Evolutionary conservation across 2,797 vertebrate genomes (phyloP).

Genomic region (Podarcis siculus): DNA sequence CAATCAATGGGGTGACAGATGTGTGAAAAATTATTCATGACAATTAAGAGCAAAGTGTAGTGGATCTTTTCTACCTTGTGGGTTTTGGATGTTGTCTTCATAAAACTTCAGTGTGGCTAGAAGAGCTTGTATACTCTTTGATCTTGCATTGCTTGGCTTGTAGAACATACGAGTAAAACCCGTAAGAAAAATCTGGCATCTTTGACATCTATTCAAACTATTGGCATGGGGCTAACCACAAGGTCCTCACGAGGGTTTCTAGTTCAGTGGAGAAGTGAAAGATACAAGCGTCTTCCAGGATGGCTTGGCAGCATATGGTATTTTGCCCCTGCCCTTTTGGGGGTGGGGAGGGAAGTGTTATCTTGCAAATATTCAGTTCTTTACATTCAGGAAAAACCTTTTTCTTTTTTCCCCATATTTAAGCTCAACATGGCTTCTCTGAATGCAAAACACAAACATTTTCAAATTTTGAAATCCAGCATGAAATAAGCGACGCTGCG

Average conservation of each 20-base stretch:
- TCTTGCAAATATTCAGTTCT: constrained; percentile 9
- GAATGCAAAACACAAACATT: constrained; percentile 21
- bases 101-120: constrained; percentile 13
- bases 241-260: neutral
- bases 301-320: constrained; percentile 6
- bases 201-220: constrained; percentile 19
- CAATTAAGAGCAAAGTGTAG: constrained; percentile 5
- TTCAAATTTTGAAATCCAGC: constrained; percentile 34
- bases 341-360: neutral
- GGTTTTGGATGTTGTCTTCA: constrained; percentile 42
- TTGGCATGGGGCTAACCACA: constrained; percentile 24
- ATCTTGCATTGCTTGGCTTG: neutral
- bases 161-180: constrained; percentile 10
- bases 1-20: too few species aligned
- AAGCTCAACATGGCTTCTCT: neutral
- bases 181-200: constrained; percentile 4
- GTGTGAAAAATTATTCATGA: neutral
- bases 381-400: constrained; percentile 19
- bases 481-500: neutral
- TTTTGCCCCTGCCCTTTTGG: neutral
- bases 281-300: constrained; percentile 4
- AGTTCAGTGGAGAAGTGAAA: constrained; percentile 8
- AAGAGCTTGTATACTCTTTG: constrained; percentile 2
- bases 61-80: neutral
- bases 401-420: neutral